phyloP scores from a whole-genome alignment of 2,888 invertebrate species.

The Alentia gelatinosa region DNA sequence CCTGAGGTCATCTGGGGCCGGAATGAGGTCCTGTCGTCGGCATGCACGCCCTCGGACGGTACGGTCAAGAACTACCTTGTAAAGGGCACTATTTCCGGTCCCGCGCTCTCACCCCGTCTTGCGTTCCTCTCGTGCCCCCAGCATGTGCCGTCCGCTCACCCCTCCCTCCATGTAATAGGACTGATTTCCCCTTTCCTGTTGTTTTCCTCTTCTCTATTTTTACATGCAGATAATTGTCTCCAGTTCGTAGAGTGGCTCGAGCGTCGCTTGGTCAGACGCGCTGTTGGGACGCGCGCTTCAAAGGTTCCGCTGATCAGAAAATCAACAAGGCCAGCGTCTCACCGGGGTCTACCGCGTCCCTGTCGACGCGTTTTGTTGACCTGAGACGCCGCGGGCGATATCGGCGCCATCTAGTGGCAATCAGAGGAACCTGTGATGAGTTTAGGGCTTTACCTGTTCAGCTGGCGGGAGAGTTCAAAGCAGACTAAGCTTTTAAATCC shows the following conservation, averaged over 20 bases:
- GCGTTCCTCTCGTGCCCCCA: not conserved
- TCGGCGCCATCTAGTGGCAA: not conserved
- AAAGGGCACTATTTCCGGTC: not conserved
- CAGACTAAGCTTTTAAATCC: not conserved
- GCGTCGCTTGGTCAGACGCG: not conserved
- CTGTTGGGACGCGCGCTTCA: not conserved
- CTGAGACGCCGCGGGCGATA: not conserved
- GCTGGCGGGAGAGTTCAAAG: not conserved
- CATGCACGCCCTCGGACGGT: not conserved
- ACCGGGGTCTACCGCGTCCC: not conserved
- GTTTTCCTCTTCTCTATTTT: not conserved
- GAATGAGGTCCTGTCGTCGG: not conserved
- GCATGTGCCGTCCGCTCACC: not conserved
- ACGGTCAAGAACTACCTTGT: not conserved
- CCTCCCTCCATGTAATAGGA: not conserved
- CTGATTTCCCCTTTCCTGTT: not conserved
- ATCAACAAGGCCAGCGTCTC: not conserved
- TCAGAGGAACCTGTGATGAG: not conserved
- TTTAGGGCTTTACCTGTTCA: not conserved
- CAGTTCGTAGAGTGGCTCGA: not conserved
- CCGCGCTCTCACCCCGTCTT: not conserved
- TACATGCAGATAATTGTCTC: not conserved
- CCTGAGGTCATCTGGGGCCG: not conserved
- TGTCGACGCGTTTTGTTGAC: not conserved
- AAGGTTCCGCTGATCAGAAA: not conserved